Conservation (phyloP, 2,888 invertebrate genomes). For the Diaperis boleti region DNA sequence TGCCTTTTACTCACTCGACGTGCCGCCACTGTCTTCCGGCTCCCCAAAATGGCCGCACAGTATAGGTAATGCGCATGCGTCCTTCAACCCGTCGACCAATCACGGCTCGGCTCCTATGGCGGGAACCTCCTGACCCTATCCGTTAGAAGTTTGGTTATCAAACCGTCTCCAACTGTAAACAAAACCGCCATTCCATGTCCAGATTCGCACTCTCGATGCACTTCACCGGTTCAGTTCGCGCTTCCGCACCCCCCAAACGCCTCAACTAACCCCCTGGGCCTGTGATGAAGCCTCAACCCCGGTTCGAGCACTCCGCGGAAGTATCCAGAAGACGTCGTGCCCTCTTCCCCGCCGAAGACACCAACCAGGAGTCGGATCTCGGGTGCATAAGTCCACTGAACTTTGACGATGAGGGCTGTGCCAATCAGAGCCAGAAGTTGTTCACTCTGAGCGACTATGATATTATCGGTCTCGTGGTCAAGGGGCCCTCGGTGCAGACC, state of each 20-base stretch:
- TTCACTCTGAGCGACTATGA: conserved; percentile 41
- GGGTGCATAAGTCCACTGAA: conserved; percentile 71
- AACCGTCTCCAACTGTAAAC: conserved; percentile 15
- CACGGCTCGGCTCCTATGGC: neutral
- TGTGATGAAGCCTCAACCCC: conserved; percentile 41
- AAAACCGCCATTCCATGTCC: conserved; percentile 23
- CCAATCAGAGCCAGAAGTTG: neutral
- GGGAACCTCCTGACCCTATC: conserved; percentile 1
- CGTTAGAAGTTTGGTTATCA: conserved; percentile 11
- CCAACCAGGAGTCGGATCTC: conserved; percentile 67
- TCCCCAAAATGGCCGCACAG: no score
- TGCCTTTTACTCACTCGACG: neutral
- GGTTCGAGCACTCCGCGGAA: conserved; percentile 68
- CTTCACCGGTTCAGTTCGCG: no score
- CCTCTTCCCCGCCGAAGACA: conserved; percentile 67
- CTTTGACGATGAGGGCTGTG: conserved; percentile 54
- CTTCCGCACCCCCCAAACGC: no score
- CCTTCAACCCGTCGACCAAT: neutral
- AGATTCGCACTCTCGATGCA: no score
- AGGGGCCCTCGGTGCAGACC: conserved; percentile 35
- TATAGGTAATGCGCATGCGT: neutral
- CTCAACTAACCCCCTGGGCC: neutral
- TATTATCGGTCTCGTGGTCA: conserved; percentile 48
- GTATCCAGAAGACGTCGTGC: conserved; percentile 75
- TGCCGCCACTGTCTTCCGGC: no score